These are phyloP conservation scores for Mnemiopsis leidyi DNA, from an alignment of 37 sponge, comb jelly and placozoan genomes.

Conservation along the genomic window DNA sequence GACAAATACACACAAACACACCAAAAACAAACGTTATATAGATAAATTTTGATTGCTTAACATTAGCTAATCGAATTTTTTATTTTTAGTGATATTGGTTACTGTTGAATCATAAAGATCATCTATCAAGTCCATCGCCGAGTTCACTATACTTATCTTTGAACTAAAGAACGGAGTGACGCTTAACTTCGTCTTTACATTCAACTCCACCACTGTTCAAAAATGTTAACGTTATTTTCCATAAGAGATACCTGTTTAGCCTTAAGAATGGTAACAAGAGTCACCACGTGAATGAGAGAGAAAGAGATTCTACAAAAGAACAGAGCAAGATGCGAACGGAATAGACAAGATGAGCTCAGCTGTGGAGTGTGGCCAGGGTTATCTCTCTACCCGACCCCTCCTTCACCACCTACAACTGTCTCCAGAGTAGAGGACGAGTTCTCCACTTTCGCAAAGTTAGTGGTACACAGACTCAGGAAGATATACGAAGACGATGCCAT, in stretches of 20 bases:
- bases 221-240: too few species aligned
- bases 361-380: not conserved
- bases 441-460: not conserved
- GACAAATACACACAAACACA: too few species aligned
- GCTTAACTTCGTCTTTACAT: too few species aligned
- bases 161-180: too few species aligned
- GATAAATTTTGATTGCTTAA: too few species aligned
- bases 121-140: too few species aligned
- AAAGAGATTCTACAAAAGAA: not conserved
- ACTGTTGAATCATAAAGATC: too few species aligned
- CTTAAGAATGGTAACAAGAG: not conserved
- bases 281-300: not conserved
- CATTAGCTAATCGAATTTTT: too few species aligned
- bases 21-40: too few species aligned
- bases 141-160: too few species aligned
- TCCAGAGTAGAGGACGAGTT: not conserved
- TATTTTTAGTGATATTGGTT: too few species aligned
- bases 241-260: not conserved
- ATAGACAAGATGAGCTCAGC: slow-evolving; percentile 4
- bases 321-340: not conserved
- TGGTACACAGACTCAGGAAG: not conserved
- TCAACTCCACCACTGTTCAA: too few species aligned
- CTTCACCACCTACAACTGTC: not conserved
- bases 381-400: slow-evolving; percentile 6
- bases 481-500: not conserved